Conservation (phyloP, 35 echinoderm and acorn worm genomes). For the Apostichopus californicus region DNA sequence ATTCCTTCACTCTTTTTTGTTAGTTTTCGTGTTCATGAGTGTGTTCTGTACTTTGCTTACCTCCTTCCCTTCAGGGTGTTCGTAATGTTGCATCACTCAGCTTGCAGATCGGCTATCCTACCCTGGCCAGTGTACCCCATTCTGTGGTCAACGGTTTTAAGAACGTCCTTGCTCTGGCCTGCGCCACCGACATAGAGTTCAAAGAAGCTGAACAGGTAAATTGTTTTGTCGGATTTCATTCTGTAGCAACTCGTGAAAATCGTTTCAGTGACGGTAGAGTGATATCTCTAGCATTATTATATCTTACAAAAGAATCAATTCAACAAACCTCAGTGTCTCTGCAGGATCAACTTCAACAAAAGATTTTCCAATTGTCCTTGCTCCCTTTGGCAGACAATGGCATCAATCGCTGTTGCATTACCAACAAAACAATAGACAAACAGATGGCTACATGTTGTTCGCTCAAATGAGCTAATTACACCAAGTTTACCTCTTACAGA, state of each 20-base stretch:
- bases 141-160: constrained; percentile 98
- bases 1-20: too few species aligned
- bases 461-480: too few species aligned
- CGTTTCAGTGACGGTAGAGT: background rate
- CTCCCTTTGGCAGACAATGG: too few species aligned
- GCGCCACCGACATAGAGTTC: constrained; percentile 95
- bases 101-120: constrained; percentile 95
- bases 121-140: constrained; percentile 90
- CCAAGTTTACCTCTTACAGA: too few species aligned
- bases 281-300: background rate
- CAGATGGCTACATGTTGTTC: too few species aligned
- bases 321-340: background rate
- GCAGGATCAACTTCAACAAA: too few species aligned
- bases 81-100: constrained; percentile 77
- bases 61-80: constrained; percentile 58
- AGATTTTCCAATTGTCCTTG: too few species aligned
- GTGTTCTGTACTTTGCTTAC: background rate
- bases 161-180: constrained; percentile 82
- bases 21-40: background rate
- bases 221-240: background rate
- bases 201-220: constrained; percentile 87
- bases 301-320: background rate
- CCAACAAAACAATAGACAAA: too few species aligned
- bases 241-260: background rate
- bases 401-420: too few species aligned